Percentiles rank a stretch among this genome's conserved stretches.
These are phyloP conservation scores for Andricus quercusramuli DNA, from an alignment of 2,888 invertebrate species.

Conservation along the genomic window DNA sequence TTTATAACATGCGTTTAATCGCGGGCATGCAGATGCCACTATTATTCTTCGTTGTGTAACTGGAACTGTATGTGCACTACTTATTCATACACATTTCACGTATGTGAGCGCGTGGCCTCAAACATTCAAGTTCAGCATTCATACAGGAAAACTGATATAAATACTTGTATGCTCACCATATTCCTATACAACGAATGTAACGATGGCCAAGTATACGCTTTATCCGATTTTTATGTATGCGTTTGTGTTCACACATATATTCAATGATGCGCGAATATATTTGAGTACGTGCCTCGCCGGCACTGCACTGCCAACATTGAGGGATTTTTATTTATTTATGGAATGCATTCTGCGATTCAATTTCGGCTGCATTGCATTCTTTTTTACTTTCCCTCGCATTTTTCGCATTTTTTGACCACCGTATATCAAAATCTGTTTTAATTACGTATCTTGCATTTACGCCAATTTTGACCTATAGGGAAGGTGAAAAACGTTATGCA, in stretches of 20 bases:
- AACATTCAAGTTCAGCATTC: slow-evolving; percentile 44
- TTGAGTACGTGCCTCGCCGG: slow-evolving; percentile 32
- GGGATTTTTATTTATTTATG: slow-evolving; percentile 58
- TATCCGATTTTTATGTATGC: background rate
- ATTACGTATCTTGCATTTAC: background rate
- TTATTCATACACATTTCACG: slow-evolving; percentile 32
- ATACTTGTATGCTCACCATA: slow-evolving; percentile 47
- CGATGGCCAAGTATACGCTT: background rate
- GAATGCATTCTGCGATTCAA: slow-evolving; percentile 66
- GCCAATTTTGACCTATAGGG: background rate
- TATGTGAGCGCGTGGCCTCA: slow-evolving; percentile 16
- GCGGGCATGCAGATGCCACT: background rate
- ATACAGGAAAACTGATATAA: slow-evolving; percentile 54
- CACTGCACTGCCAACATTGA: slow-evolving; percentile 43
- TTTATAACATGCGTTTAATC: background rate
- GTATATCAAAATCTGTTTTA: background rate
- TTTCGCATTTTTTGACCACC: background rate
- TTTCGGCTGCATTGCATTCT: slow-evolving; percentile 51
- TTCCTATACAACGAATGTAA: background rate
- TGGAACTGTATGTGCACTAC: background rate
- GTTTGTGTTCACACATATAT: background rate
- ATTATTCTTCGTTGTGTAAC: slow-evolving; percentile 11
- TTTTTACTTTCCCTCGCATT: slow-evolving; percentile 1
- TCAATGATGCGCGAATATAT: slow-evolving; percentile 3
- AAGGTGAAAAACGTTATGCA: background rate